These are phyloP conservation scores for Myathropa florea DNA, from an alignment of 2,888 invertebrate species.

Conservation along the genomic window DNA sequence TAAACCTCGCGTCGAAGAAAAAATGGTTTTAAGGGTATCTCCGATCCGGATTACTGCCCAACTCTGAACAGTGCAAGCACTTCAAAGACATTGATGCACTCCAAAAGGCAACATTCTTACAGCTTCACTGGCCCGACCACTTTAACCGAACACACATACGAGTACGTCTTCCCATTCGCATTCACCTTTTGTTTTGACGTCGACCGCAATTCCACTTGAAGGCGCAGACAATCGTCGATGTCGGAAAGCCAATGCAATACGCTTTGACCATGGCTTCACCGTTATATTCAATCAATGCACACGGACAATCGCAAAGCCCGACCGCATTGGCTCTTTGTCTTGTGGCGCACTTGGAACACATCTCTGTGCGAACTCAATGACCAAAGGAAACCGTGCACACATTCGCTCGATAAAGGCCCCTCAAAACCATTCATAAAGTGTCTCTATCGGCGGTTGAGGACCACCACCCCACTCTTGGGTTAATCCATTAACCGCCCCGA, in stretches of 20 bases:
- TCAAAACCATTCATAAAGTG: not conserved
- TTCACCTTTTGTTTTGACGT: not conserved
- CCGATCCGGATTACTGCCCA: not conserved
- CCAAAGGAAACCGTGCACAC: not conserved
- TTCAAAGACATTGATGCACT: too few relatives aligned
- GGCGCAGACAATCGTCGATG: not conserved
- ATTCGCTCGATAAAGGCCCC: not conserved
- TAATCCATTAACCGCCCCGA: not conserved
- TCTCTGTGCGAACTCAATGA: not conserved
- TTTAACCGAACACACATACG: not conserved
- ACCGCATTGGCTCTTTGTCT: not conserved
- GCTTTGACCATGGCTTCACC: not conserved
- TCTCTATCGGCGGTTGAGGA: not conserved
- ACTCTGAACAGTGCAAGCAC: not conserved
- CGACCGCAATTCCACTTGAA: not conserved
- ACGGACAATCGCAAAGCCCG: not conserved
- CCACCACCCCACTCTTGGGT: not conserved
- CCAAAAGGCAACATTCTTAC: not conserved
- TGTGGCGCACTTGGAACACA: not conserved
- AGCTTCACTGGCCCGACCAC: not conserved
- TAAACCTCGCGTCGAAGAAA: too few relatives aligned
- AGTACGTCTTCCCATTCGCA: not conserved
- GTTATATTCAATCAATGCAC: not conserved
- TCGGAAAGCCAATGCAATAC: not conserved
- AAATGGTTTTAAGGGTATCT: too few relatives aligned